Evolutionary conservation across 2,888 invertebrate genomes (phyloP).

Genomic region (Zonitis immaculata): DNA sequence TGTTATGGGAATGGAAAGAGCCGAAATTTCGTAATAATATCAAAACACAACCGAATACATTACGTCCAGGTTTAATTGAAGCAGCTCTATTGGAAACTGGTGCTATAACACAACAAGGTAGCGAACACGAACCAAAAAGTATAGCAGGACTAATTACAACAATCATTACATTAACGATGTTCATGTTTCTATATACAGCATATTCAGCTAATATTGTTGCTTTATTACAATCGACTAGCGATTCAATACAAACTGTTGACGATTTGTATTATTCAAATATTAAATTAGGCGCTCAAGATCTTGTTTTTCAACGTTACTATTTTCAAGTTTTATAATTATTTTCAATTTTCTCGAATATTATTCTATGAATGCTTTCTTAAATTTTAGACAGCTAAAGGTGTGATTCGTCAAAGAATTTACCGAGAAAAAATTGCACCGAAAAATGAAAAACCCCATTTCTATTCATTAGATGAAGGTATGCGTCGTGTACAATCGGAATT

Average conservation of each 20-base stretch:
- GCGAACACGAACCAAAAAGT: constrained; percentile 47
- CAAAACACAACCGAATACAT: not conserved
- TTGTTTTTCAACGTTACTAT: constrained; percentile 54
- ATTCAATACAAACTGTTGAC: constrained; percentile 53
- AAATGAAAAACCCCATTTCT: constrained; percentile 53
- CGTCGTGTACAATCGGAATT: constrained; percentile 55
- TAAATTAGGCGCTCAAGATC: constrained; percentile 58
- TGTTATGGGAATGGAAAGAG: constrained; percentile 39
- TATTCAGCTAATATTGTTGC: constrained; percentile 67
- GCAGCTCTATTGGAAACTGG: constrained; percentile 48
- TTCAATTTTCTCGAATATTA: no score
- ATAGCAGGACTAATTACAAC: constrained; percentile 48
- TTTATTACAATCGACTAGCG: constrained; percentile 59
- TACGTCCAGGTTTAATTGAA: constrained; percentile 34
- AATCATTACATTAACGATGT: constrained; percentile 39
- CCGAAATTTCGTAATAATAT: constrained; percentile 10
- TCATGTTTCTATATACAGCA: constrained; percentile 59
- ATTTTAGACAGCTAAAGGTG: constrained; percentile 58
- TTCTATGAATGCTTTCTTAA: no score
- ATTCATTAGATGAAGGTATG: constrained; percentile 60
- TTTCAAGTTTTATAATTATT: constrained; percentile 53
- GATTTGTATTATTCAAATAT: constrained; percentile 57
- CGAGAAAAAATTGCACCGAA: constrained; percentile 59
- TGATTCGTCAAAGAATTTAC: constrained; percentile 57
- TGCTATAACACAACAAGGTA: constrained; percentile 51